phyloP scores from a whole-genome alignment of 53 echinoderm and acorn worm genomes.

The Arbacia lixula region DNA sequence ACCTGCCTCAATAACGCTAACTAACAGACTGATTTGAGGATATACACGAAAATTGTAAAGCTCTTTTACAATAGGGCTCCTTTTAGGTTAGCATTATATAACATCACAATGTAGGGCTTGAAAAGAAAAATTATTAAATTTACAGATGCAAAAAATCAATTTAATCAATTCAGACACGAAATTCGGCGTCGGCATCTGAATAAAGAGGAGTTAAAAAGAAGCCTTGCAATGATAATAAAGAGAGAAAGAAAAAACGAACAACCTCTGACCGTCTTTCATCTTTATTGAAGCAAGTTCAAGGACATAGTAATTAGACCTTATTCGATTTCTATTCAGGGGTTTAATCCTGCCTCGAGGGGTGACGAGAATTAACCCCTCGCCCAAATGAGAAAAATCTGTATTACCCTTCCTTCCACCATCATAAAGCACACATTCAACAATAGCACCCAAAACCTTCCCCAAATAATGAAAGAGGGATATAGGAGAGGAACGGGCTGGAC shows the following conservation, averaged over 20 bases:
- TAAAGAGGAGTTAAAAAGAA: no score
- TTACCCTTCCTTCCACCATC: constrained; percentile 1
- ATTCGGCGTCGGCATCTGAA: no score
- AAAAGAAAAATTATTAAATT: no score
- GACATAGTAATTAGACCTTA: constrained; percentile 73
- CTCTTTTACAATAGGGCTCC: no score
- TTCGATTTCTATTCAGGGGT: constrained; percentile 17
- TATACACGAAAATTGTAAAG: no score
- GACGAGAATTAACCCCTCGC: constrained; percentile 6
- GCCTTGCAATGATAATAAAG: background rate
- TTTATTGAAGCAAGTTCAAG: constrained; percentile 76
- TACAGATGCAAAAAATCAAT: no score
- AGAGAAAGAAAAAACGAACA: background rate
- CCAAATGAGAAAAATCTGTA: constrained; percentile 6
- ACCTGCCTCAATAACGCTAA: no score
- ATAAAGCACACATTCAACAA: background rate
- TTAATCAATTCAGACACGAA: no score
- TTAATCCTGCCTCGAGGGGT: constrained; percentile 51
- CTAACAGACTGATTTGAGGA: no score
- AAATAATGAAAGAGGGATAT: no score
- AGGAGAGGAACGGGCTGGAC: background rate
- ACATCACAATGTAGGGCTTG: no score
- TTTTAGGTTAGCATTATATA: no score
- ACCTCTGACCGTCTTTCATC: constrained; percentile 24
- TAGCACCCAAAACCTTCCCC: background rate